Conservation (phyloP, 2,888 invertebrate species). For the Sphinx pinastri region DNA sequence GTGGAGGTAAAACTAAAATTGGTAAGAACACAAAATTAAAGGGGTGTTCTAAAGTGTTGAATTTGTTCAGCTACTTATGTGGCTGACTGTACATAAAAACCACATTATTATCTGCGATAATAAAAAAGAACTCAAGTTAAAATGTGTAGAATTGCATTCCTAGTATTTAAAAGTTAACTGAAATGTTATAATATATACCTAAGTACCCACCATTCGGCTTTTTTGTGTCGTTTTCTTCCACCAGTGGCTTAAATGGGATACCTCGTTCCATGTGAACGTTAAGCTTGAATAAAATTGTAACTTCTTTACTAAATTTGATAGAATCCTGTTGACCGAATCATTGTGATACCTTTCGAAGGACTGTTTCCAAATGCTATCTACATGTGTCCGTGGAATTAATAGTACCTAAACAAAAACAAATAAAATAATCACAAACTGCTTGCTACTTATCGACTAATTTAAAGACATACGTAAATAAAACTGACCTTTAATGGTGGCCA, state of each 20-base stretch:
- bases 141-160: no score
- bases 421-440: no score
- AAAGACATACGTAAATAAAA: neutral
- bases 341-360: slow-evolving; percentile 65
- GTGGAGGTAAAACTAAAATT: no score
- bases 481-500: slow-evolving; percentile 74
- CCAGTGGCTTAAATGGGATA: slow-evolving; percentile 74
- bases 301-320: slow-evolving; percentile 71
- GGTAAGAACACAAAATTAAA: no score
- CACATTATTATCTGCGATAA: no score
- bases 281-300: slow-evolving; percentile 68
- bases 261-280: slow-evolving; percentile 75
- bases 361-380: slow-evolving; percentile 67
- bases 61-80: no score
- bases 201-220: slow-evolving; percentile 59
- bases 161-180: no score
- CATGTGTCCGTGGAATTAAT: slow-evolving; percentile 64
- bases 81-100: no score
- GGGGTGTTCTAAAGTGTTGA: no score
- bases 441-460: no score
- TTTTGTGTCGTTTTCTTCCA: slow-evolving; percentile 64
- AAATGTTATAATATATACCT: neutral
- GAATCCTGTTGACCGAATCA: slow-evolving; percentile 60
- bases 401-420: slow-evolving; percentile 59
- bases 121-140: no score